Conservation (phyloP, 2,888 invertebrate genomes). For the Aphodius granarius region DNA sequence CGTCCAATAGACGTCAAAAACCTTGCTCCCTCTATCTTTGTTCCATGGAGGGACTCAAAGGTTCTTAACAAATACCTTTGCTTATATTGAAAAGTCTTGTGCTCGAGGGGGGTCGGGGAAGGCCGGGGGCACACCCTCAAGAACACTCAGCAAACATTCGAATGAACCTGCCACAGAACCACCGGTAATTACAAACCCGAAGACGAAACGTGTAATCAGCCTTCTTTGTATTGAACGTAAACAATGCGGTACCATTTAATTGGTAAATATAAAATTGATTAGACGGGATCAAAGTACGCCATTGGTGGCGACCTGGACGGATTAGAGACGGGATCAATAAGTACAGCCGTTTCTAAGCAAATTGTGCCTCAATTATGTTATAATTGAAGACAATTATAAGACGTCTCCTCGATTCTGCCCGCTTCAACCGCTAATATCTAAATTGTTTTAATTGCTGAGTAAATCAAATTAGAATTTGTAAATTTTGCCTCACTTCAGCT, state of each 20-base stretch:
- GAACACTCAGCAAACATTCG: neutral
- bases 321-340: no score
- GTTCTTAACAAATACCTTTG: neutral
- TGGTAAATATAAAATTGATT: neutral
- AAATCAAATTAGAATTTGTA: no score
- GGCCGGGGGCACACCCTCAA: neutral
- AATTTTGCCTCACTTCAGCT: no score
- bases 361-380: no score
- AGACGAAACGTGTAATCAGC: neutral
- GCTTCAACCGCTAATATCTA: no score
- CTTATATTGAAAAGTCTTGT: neutral
- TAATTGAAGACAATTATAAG: no score
- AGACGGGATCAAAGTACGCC: neutral
- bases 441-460: no score
- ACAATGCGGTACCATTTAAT: neutral
- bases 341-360: no score
- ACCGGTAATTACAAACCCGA: neutral
- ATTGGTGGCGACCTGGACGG: neutral
- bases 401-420: no score
- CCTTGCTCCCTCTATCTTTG: constrained; percentile 7
- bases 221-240: neutral
- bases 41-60: neutral
- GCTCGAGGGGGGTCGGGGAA: neutral
- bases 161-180: neutral
- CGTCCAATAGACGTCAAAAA: constrained; percentile 25